A percentile compares a stretch with the other conserved stretches of the same genome.
These are phyloP conservation scores for Trachelus tabidus DNA, from an alignment of 2,888 invertebrate genomes.

Conservation along the genomic window DNA sequence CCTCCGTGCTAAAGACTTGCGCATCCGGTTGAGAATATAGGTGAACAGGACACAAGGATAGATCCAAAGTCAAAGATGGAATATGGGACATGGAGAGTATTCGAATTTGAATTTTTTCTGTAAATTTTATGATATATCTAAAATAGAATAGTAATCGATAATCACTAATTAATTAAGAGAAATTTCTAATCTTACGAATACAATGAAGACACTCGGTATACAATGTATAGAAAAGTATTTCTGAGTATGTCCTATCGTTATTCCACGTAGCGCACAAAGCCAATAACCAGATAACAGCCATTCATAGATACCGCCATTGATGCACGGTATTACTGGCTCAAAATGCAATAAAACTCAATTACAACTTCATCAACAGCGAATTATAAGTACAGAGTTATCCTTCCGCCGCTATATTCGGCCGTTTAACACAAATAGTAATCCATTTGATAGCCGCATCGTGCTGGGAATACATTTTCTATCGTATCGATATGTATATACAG, in stretches of 20 bases:
- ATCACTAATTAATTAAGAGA: too few relatives aligned
- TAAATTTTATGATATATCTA: too few relatives aligned
- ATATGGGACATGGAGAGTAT: conserved; percentile 8
- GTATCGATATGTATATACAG: background rate
- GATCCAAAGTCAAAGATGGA: conserved; percentile 21
- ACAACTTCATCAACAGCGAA: conserved; percentile 45
- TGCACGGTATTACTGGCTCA: conserved; percentile 43
- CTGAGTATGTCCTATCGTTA: conserved; percentile 54
- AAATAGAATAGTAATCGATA: too few relatives aligned
- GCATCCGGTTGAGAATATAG: conserved; percentile 1
- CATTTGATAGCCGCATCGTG: too few relatives aligned
- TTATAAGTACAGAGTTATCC: conserved; percentile 14
- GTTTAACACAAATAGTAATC: too few relatives aligned
- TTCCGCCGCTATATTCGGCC: too few relatives aligned
- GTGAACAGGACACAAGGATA: too few relatives aligned
- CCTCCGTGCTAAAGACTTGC: conserved; percentile 8
- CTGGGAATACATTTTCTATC: background rate
- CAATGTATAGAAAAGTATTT: too few relatives aligned
- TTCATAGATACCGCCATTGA: background rate
- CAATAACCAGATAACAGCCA: conserved; percentile 5
- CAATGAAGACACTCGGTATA: background rate
- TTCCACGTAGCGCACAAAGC: background rate
- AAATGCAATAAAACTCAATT: conserved; percentile 56
- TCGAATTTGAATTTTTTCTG: background rate
- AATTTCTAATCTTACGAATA: background rate